These are phyloP conservation scores for Gnathonemus echidnorhynchus DNA, from an alignment of 2,113 vertebrate species.

Conservation along the genomic window DNA sequence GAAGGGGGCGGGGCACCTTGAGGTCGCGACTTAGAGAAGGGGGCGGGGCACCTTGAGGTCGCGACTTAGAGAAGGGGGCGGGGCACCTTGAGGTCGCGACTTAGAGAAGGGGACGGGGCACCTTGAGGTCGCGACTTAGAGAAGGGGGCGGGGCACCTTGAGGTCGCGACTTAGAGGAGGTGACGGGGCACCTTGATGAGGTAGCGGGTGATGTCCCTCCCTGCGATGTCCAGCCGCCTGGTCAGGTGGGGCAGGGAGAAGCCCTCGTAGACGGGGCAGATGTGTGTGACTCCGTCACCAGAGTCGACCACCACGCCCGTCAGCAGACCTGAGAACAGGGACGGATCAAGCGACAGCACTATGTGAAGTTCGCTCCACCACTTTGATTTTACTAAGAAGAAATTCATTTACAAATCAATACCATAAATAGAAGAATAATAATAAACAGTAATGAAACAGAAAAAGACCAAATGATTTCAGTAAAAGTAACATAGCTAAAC, in stretches of 20 bases:
- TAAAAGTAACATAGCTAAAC: background rate
- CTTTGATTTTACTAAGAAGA: background rate
- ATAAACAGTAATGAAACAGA: background rate
- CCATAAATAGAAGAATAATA: background rate
- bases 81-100: too few species aligned
- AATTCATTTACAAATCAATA: background rate
- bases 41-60: background rate
- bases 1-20: too few species aligned
- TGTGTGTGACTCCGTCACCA: constrained; percentile 82
- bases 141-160: background rate
- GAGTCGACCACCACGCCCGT: constrained; percentile 86
- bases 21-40: too few species aligned
- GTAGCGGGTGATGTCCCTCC: constrained; percentile 83
- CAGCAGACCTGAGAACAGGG: constrained; percentile 60
- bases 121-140: background rate
- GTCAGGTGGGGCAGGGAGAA: constrained; percentile 85
- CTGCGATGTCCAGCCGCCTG: constrained; percentile 78
- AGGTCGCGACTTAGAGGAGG: too few species aligned
- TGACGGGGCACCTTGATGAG: constrained; percentile 74
- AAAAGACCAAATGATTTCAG: background rate
- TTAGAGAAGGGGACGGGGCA: background rate
- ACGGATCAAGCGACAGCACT: background rate
- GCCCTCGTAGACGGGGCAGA: constrained; percentile 84
- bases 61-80: too few species aligned
- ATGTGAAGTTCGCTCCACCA: background rate